Evolutionary conservation across 1,140 invertebrate species (phyloP).

Genomic region (Macrotrachela quadricornifera): DNA sequence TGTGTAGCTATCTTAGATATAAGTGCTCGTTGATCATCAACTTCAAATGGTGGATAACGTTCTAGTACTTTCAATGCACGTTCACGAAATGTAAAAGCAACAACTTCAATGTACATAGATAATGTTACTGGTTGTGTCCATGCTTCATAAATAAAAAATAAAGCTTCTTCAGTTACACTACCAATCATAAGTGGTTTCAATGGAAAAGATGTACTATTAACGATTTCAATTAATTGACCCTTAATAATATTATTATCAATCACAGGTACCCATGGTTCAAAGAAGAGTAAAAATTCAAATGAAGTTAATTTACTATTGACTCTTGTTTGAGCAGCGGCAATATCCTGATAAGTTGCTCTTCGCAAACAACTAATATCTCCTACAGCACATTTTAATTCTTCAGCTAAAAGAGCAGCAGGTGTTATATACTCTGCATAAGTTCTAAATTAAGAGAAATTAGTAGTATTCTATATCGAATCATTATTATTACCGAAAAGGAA

Average conservation of each 20-base stretch:
- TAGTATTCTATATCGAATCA: too few relatives aligned
- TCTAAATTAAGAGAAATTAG: too few relatives aligned
- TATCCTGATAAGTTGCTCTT: not conserved
- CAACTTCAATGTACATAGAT: not conserved
- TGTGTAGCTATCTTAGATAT: constrained; percentile 3
- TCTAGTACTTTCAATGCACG: not conserved
- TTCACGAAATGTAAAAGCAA: not conserved
- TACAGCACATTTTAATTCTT: not conserved
- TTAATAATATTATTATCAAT: constrained; percentile 1
- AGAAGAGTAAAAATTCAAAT: constrained; percentile 4
- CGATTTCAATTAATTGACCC: constrained; percentile 4
- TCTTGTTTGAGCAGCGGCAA: not conserved
- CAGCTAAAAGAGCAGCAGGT: too few relatives aligned
- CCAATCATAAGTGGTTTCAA: constrained; percentile 8
- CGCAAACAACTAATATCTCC: not conserved
- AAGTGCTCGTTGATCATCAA: constrained; percentile 4
- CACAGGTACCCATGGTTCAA: constrained; percentile 5
- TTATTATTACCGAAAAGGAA: too few relatives aligned
- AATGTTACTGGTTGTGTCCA: not conserved
- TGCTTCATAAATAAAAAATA: constrained; percentile 1
- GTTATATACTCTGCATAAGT: too few relatives aligned
- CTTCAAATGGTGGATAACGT: constrained; percentile 7
- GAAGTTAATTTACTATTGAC: not conserved
- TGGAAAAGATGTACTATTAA: too few relatives aligned
- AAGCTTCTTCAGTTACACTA: constrained; percentile 4